These are phyloP conservation scores for Plemyria rubiginata DNA, from an alignment of 2,888 invertebrate species.

Conservation along the genomic window DNA sequence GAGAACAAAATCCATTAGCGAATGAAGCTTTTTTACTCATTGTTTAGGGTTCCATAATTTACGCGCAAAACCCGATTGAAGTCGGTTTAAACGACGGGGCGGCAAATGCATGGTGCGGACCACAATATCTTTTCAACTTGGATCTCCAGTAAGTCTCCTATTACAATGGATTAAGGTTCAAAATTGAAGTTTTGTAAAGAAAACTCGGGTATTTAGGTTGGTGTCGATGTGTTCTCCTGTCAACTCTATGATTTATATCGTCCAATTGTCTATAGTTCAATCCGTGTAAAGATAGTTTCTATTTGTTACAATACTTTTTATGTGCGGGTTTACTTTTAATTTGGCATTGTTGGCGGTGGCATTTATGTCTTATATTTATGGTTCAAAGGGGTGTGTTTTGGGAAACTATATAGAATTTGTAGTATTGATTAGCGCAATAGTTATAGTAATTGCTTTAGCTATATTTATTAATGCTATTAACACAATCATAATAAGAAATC, in stretches of 20 bases:
- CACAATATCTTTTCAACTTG: slow-evolving; percentile 17
- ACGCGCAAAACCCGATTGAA: slow-evolving; percentile 78
- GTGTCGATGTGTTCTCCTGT: slow-evolving; percentile 74
- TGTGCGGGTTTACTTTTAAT: slow-evolving; percentile 77
- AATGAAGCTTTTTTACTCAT: slow-evolving; percentile 75
- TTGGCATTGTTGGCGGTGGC: slow-evolving; percentile 74
- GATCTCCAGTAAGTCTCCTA: slow-evolving; percentile 38
- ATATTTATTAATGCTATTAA: slow-evolving; percentile 11
- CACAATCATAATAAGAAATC: no score
- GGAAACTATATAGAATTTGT: slow-evolving; percentile 41
- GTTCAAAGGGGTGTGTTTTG: slow-evolving; percentile 54
- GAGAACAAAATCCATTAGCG: slow-evolving; percentile 84
- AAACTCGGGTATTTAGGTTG: slow-evolving; percentile 42
- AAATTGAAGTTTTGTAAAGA: slow-evolving; percentile 35
- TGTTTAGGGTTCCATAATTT: slow-evolving; percentile 82
- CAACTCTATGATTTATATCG: slow-evolving; percentile 79
- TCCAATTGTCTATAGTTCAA: slow-evolving; percentile 79
- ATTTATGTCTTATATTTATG: slow-evolving; percentile 75
- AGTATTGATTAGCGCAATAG: slow-evolving; percentile 45
- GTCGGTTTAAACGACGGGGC: slow-evolving; percentile 80
- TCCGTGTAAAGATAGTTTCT: slow-evolving; percentile 81
- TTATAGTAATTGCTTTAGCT: slow-evolving; percentile 17
- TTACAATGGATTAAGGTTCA: slow-evolving; percentile 39
- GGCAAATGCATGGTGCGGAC: slow-evolving; percentile 63
- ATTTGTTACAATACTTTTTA: slow-evolving; percentile 69